Conservation (phyloP, 2,113 vertebrate genomes). For the Rhipidura dahli region DNA sequence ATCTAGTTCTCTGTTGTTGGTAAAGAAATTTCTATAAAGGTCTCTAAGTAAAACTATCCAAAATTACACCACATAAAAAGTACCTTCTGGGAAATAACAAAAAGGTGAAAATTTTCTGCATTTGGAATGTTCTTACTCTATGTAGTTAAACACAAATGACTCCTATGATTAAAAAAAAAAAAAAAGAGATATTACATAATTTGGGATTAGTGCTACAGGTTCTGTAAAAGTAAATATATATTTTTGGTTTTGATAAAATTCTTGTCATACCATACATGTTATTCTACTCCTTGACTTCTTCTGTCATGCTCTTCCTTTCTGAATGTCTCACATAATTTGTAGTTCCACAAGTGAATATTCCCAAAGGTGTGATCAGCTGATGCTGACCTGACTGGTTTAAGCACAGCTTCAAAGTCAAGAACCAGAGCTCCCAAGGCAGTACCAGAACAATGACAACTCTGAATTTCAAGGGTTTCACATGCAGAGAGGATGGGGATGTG, state of each 20-base stretch:
- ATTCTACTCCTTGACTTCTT: not conserved
- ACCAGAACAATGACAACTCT: not conserved
- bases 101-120: not conserved
- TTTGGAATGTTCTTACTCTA: not conserved
- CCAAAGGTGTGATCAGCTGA: not conserved
- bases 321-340: not conserved
- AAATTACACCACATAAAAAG: not conserved
- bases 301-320: not conserved
- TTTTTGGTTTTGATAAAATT: not conserved
- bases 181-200: not conserved
- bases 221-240: not conserved
- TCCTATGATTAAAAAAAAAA: not conserved
- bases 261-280: not conserved
- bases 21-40: not conserved
- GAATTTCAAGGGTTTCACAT: not conserved
- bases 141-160: not conserved
- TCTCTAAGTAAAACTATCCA: not conserved
- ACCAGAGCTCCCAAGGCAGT: not conserved
- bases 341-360: not conserved
- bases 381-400: not conserved
- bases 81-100: not conserved
- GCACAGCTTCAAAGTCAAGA: not conserved
- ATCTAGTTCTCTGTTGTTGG: not conserved
- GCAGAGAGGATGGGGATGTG: not conserved
- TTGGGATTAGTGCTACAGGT: not conserved